Evolutionary conservation across 2,888 invertebrate genomes (phyloP).

Genomic region (Ochropleura plecta): DNA sequence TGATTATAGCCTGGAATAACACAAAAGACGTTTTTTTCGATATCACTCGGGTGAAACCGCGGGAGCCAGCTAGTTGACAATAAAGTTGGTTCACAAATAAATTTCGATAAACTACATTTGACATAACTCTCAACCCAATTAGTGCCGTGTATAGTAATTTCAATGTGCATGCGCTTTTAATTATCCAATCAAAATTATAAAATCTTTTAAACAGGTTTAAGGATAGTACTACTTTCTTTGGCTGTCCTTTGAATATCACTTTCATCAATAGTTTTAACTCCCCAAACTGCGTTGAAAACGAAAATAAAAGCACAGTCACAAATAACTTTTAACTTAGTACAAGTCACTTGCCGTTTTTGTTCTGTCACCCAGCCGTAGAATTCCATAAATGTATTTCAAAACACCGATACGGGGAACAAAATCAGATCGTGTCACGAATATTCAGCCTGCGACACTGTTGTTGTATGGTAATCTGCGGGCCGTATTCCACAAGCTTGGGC

Average conservation of each 20-base stretch:
- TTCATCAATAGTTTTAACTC: too few relatives aligned
- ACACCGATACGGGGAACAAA: constrained; percentile 49
- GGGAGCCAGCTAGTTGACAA: too few relatives aligned
- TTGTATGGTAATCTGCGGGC: constrained; percentile 64
- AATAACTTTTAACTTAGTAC: not conserved
- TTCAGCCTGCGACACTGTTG: constrained; percentile 35
- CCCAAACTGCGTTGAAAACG: not conserved
- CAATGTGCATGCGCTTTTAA: too few relatives aligned
- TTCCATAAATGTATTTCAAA: constrained; percentile 56
- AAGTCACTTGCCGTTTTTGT: constrained; percentile 18
- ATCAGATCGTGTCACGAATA: constrained; percentile 66
- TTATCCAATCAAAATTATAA: too few relatives aligned
- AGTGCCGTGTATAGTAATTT: too few relatives aligned
- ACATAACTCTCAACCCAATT: too few relatives aligned
- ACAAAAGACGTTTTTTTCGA: too few relatives aligned
- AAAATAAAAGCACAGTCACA: not conserved
- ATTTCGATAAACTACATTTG: not conserved
- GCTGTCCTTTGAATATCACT: not conserved
- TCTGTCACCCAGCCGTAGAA: constrained; percentile 1
- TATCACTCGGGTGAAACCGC: too few relatives aligned
- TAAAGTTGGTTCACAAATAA: not conserved
- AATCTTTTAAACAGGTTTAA: too few relatives aligned
- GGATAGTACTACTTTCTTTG: too few relatives aligned
- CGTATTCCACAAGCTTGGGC: constrained; percentile 50
- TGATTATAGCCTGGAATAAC: too few relatives aligned